Evolutionary conservation across 2,797 vertebrate genomes (phyloP).

Genomic region (Vultur gryphus): DNA sequence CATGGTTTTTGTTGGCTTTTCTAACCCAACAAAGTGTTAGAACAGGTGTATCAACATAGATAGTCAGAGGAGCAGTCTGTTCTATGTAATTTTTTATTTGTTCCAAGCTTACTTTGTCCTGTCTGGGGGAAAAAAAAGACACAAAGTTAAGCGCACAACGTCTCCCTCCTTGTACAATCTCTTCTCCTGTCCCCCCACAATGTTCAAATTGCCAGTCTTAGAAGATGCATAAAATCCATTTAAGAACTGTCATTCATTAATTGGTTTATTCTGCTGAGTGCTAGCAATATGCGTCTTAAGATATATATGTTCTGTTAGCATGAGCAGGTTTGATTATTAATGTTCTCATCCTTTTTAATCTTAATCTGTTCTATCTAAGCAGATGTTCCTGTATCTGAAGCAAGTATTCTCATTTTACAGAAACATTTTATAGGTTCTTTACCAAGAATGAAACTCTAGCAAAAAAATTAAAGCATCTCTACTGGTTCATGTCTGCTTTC

Average conservation of each 20-base stretch:
- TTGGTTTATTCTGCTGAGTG: not conserved
- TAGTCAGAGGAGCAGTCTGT: not conserved
- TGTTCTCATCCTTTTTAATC: not conserved
- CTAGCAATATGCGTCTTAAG: not conserved
- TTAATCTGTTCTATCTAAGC: not conserved
- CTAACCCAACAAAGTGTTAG: not conserved
- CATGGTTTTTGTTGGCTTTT: not conserved
- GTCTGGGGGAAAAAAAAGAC: no score
- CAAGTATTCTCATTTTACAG: not conserved
- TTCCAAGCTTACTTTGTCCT: not conserved
- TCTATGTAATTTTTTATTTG: not conserved
- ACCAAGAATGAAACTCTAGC: not conserved
- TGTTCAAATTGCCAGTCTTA: not conserved
- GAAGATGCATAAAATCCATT: not conserved
- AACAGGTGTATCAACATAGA: not conserved
- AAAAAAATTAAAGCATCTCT: not conserved
- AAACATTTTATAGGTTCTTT: not conserved
- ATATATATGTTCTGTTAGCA: not conserved
- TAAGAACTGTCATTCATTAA: not conserved
- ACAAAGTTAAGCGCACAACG: not conserved
- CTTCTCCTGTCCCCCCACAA: not conserved
- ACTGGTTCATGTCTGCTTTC: not conserved
- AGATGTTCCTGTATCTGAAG: not conserved
- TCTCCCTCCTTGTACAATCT: not conserved
- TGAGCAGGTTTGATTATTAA: not conserved